These are phyloP conservation scores for Cuculus canorus DNA, from an alignment of 2,797 vertebrate genomes.

Conservation along the genomic window DNA sequence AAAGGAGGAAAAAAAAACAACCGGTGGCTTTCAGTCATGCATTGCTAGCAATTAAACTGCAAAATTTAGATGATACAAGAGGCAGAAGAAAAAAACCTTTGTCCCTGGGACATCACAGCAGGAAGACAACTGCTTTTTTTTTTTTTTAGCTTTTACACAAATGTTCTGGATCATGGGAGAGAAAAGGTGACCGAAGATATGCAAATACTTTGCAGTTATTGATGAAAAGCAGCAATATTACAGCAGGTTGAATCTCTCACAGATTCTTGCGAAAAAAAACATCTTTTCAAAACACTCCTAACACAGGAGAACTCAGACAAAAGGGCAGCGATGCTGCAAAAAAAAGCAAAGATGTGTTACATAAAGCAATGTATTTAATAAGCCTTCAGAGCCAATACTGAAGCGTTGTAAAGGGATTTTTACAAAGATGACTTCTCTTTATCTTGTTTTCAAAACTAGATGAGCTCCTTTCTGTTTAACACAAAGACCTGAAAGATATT, in stretches of 20 bases:
- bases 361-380: conserved; percentile 20
- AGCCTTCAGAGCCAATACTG: background rate
- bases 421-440: conserved; percentile 16
- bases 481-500: background rate
- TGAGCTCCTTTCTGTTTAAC: background rate
- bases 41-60: background rate
- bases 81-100: conserved; percentile 19
- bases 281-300: conserved; percentile 40
- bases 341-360: background rate
- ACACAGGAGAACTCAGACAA: background rate
- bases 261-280: background rate
- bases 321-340: background rate
- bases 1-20: background rate
- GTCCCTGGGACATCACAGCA: conserved; percentile 27
- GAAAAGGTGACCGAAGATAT: background rate
- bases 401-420: background rate
- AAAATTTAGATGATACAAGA: conserved; percentile 22
- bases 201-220: conserved; percentile 5
- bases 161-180: background rate
- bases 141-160: background rate
- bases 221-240: background rate
- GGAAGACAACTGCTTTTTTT: background rate
- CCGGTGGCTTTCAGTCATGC: background rate
- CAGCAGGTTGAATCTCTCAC: background rate
- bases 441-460: conserved; percentile 51